Evolutionary conservation across 2,113 vertebrate species (phyloP).

Genomic region (Eira barbara): DNA sequence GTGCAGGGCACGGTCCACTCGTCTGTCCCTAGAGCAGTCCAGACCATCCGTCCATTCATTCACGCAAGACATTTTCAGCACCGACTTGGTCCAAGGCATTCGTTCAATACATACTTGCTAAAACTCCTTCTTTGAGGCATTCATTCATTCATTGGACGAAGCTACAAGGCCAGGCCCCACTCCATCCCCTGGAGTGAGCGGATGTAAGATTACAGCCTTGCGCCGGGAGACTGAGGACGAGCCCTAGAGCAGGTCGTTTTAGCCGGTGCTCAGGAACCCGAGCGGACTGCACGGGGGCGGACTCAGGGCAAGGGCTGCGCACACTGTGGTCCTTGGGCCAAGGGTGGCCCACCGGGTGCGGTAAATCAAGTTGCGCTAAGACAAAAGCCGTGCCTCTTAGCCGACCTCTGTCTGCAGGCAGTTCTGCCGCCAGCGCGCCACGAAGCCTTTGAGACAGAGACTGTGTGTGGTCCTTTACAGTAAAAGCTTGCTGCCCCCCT

Average conservation of each 20-base stretch:
- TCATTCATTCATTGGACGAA: background rate
- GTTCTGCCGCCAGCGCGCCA: background rate
- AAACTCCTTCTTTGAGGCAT: background rate
- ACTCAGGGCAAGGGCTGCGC: too few relatives aligned
- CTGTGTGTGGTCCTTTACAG: background rate
- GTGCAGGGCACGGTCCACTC: fast-evolving
- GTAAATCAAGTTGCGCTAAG: background rate
- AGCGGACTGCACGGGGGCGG: too few relatives aligned
- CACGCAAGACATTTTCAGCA: background rate
- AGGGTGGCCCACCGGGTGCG: too few relatives aligned
- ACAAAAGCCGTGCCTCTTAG: background rate
- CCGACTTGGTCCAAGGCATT: background rate
- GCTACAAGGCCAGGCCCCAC: background rate
- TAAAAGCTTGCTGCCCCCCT: background rate
- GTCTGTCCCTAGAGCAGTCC: too few relatives aligned
- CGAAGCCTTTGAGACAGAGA: background rate
- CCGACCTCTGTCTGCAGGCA: background rate
- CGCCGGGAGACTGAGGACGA: background rate
- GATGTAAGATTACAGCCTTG: background rate
- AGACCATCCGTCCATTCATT: background rate
- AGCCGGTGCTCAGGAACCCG: fast-evolving
- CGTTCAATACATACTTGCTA: background rate
- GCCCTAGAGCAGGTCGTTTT: background rate
- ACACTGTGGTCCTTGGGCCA: background rate
- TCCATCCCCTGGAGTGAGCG: background rate